These are phyloP conservation scores for Pseudanteris insignis DNA, from an alignment of 2,888 invertebrate species.

Conservation along the genomic window DNA sequence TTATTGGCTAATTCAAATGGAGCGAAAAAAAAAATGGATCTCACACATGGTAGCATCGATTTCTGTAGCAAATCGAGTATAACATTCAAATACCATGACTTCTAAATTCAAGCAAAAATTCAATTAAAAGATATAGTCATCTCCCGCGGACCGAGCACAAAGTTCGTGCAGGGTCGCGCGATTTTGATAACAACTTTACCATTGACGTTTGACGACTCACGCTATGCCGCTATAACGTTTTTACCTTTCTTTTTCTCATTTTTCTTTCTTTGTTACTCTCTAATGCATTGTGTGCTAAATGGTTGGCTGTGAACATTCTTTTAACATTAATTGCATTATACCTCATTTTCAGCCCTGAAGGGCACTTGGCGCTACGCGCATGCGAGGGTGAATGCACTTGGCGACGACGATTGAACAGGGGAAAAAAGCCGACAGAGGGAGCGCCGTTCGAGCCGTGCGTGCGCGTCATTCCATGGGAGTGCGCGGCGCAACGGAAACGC, in stretches of 20 bases:
- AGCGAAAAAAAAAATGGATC: too few relatives aligned
- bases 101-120: too few relatives aligned
- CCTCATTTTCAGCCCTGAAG: constrained; percentile 15
- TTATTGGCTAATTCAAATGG: too few relatives aligned
- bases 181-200: constrained; percentile 12
- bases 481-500: constrained; percentile 25
- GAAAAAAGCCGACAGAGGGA: constrained; percentile 1
- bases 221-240: neutral
- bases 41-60: too few relatives aligned
- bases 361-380: constrained; percentile 22
- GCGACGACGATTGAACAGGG: neutral
- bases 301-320: constrained; percentile 13
- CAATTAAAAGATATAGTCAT: too few relatives aligned
- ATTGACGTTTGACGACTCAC: neutral
- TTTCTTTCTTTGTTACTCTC: neutral
- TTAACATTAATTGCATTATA: constrained; percentile 34
- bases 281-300: constrained; percentile 32
- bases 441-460: constrained; percentile 21
- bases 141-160: too few relatives aligned
- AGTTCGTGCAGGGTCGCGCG: constrained; percentile 13
- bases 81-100: too few relatives aligned
- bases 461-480: constrained; percentile 29
- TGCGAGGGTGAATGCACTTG: constrained; percentile 30
- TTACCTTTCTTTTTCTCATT: neutral
- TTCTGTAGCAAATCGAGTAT: too few relatives aligned